phyloP scores from a whole-genome alignment of 1,140 invertebrate species.

The Polypedilum pembai region DNA sequence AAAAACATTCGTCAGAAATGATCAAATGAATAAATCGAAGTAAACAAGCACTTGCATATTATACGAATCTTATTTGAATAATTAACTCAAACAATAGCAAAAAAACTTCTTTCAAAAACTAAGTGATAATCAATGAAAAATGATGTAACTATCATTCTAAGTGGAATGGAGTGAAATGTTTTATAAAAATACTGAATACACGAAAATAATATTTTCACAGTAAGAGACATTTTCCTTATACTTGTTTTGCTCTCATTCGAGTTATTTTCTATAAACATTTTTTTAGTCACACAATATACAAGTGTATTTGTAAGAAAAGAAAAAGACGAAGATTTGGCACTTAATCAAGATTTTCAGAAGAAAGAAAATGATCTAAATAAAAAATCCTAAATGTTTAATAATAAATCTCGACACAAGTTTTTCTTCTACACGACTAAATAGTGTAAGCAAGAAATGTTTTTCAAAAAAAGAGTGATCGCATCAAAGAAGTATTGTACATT shows the following conservation, averaged over 20 bases:
- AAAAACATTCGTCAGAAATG: too few relatives aligned
- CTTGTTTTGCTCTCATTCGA: neutral
- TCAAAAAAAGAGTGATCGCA: neutral
- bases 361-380: slow-evolving; percentile 16
- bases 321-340: neutral
- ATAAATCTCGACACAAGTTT: slow-evolving; percentile 25
- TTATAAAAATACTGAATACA: too few relatives aligned
- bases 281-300: neutral
- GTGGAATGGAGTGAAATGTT: too few relatives aligned
- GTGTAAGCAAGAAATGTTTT: neutral
- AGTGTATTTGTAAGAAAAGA: neutral
- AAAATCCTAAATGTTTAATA: slow-evolving; percentile 26
- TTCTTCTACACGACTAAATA: neutral
- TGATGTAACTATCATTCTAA: too few relatives aligned
- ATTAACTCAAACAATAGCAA: too few relatives aligned
- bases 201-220: neutral
- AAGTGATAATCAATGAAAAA: too few relatives aligned
- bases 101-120: too few relatives aligned
- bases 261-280: neutral
- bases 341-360: neutral
- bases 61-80: too few relatives aligned
- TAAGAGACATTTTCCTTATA: neutral
- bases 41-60: too few relatives aligned
- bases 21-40: too few relatives aligned
- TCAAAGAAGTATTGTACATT: neutral